Percentiles rank a stretch among this genome's conserved stretches.
Conservation (phyloP, 2,113 vertebrate species). For the Cephalopholis sonnerati region DNA sequence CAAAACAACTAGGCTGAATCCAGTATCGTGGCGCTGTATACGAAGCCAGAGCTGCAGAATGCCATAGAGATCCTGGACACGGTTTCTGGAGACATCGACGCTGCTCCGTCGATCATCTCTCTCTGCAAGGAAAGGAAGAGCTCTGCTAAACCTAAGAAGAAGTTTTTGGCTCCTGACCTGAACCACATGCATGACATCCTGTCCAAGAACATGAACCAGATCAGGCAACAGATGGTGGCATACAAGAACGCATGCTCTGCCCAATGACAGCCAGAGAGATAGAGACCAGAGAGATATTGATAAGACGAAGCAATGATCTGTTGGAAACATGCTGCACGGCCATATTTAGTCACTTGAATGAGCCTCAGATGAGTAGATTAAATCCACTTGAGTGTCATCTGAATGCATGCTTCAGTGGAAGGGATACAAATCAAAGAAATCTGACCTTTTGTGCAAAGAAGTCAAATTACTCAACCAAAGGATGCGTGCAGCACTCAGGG, state of each 20-base stretch:
- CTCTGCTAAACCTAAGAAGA: slow-evolving; percentile 85
- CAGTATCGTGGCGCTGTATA: slow-evolving; percentile 93
- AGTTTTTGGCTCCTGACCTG: slow-evolving; percentile 88
- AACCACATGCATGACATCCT: slow-evolving; percentile 93
- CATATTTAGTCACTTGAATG: too few species aligned
- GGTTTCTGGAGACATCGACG: slow-evolving; percentile 82
- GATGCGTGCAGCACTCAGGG: too few species aligned
- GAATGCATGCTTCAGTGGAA: too few species aligned
- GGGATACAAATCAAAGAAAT: too few species aligned
- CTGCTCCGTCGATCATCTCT: slow-evolving; percentile 78
- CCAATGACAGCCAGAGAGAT: too few species aligned
- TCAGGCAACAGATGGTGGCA: slow-evolving; percentile 93
- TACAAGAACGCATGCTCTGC: slow-evolving; percentile 34
- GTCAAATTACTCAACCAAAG: too few species aligned
- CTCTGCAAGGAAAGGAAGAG: slow-evolving; percentile 83
- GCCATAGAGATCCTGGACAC: slow-evolving; percentile 93
- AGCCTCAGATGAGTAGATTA: too few species aligned
- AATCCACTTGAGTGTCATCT: too few species aligned
- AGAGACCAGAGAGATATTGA: too few species aligned
- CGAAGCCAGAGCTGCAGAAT: slow-evolving; percentile 95
- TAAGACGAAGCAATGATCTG: too few species aligned
- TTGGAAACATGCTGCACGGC: too few species aligned
- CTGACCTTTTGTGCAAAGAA: too few species aligned
- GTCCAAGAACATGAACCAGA: slow-evolving; percentile 98
- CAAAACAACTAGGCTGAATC: slow-evolving; percentile 90